Conservation (phyloP, 2,888 invertebrate genomes). For the Eurois occulta region DNA sequence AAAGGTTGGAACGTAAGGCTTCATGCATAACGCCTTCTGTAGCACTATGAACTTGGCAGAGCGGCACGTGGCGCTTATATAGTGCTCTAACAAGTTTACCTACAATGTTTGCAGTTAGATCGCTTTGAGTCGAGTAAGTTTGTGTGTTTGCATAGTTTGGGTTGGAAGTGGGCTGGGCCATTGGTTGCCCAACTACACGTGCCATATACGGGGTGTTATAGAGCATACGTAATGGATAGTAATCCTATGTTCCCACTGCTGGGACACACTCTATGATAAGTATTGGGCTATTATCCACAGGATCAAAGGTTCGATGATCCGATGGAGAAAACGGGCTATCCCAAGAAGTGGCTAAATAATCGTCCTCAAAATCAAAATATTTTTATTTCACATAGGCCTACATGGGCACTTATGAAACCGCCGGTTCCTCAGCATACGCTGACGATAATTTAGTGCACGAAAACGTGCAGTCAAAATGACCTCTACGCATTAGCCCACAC, state of each 20-base stretch:
- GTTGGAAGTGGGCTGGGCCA: background rate
- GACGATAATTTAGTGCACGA: background rate
- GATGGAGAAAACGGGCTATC: background rate
- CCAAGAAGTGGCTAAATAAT: background rate
- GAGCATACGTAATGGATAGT: background rate
- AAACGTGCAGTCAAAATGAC: background rate
- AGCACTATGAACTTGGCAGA: constrained; percentile 6
- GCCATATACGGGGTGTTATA: background rate
- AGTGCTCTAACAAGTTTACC: constrained; percentile 36
- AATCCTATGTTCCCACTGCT: background rate
- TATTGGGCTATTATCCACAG: background rate
- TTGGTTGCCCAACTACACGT: background rate
- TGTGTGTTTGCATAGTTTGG: background rate
- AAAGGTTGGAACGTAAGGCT: constrained; percentile 3
- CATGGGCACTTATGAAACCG: too few species aligned
- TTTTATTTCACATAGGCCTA: too few species aligned
- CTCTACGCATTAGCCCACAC: background rate
- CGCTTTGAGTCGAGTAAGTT: background rate
- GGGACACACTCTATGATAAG: background rate
- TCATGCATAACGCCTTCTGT: background rate
- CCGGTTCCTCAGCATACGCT: background rate
- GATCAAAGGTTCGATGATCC: background rate
- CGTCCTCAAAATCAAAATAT: too few species aligned
- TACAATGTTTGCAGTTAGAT: constrained; percentile 42
- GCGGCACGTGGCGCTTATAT: constrained; percentile 39